Base-by-base conservation (phyloP, 2,888 invertebrate species). In the Periphyllus acericola region DNA sequence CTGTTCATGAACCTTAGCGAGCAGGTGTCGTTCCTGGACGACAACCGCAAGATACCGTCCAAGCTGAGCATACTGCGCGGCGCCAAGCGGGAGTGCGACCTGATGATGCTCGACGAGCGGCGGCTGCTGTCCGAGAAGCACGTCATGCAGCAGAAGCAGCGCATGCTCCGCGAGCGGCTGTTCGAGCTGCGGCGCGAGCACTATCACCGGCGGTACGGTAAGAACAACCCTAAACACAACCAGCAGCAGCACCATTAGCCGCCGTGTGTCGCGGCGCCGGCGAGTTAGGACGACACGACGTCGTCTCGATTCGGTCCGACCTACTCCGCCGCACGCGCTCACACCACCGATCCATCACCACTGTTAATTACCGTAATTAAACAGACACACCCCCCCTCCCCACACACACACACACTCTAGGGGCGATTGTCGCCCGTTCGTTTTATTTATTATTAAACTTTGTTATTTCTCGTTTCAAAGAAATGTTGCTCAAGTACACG, bases 41-140 rank as follows among this genome's bases (percentile, higher is more conserved):
- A 87, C 74, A 87, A 87, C 81, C 81, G 87, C 4, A 87, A 87
- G 87, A 87, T 87, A 36, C 87, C 87, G 81, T 87, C 87, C 80
- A 87, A 87, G 81, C 75, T 87, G 81, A 87, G 87, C 87, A 87
- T 87, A 81, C n/a, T 87, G 87, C 87, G 87, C 29, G 87, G 87
- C 32, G 87, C 87, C 74, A 87, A 87, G 32, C 87, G 87, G 17
- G 87, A 87, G 14, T 87, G 87, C 66, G 87, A 87, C 87, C 80
- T 87, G 9, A 80, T 81, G 81, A 80, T 87, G 87, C 29, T 87
- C 34, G 87, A 87, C 75, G 87, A 87, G 66, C 52, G 87, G 81
- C 55, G 87, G 66, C 81, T 87, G 66, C 46, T 87, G 87, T 87
- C 87, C 81, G 87, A 87, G 87, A 87, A 87, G 60, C 87, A 87